Percentiles rank a stretch among this genome's conserved stretches.
Conservation (phyloP, 2,888 invertebrate species). For the Nephrotoma guestfalica region DNA sequence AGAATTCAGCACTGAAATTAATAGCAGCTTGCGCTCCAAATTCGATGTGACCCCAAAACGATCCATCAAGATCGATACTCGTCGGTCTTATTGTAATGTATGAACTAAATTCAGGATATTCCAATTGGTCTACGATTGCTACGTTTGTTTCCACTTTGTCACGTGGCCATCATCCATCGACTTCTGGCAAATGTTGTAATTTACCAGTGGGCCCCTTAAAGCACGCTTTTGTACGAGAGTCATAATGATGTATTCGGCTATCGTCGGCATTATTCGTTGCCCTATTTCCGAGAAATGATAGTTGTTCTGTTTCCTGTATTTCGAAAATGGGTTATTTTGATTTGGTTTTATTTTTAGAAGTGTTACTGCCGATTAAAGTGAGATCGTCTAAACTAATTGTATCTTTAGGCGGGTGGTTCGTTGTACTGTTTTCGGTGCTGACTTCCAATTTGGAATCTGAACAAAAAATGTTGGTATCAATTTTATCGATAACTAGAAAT, state of each 20-base stretch:
- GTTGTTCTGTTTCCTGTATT: too few species aligned
- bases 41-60: not conserved
- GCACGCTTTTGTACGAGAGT: conserved; percentile 19
- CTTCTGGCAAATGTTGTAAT: conserved; percentile 16
- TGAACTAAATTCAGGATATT: conserved; percentile 13
- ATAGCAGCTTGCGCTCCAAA: not conserved
- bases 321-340: not conserved
- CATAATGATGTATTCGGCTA: conserved; percentile 23
- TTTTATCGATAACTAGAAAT: too few species aligned
- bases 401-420: not conserved
- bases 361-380: not conserved
- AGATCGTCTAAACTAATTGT: not conserved
- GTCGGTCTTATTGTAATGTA: conserved; percentile 21
- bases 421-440: not conserved
- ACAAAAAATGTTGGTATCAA: too few species aligned
- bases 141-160: conserved; percentile 19
- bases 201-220: conserved; percentile 27
- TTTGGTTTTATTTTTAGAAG: not conserved
- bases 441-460: not conserved
- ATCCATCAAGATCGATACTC: conserved; percentile 17
- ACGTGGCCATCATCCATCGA: conserved; percentile 24
- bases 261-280: conserved; percentile 28
- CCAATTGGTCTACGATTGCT: conserved; percentile 13
- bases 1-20: not conserved
- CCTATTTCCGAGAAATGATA: conserved; percentile 19